A percentile compares a stretch with the other conserved stretches of the same genome.
These are phyloP conservation scores for Phthorimaea operculella DNA, from an alignment of 1,140 invertebrate genomes.

Conservation along the genomic window DNA sequence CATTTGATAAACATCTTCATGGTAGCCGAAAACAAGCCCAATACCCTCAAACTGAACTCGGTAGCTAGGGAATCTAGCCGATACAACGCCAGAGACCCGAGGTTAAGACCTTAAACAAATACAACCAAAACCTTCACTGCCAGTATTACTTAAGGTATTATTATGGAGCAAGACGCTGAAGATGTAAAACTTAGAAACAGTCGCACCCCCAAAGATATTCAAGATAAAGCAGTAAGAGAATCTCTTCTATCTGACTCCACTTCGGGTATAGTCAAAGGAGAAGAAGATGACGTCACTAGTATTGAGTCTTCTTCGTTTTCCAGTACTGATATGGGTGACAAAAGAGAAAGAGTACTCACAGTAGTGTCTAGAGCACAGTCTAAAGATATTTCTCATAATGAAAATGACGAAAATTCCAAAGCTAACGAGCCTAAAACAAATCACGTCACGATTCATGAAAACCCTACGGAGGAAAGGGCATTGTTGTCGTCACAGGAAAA, in stretches of 20 bases:
- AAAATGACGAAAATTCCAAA: slow-evolving; percentile 7
- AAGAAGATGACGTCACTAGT: slow-evolving; percentile 41
- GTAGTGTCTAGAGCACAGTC: slow-evolving; percentile 8
- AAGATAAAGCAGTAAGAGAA: slow-evolving; percentile 36
- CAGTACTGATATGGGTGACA: slow-evolving; percentile 45
- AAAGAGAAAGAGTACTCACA: slow-evolving; percentile 23
- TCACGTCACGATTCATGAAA: slow-evolving; percentile 27
- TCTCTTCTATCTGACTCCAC: slow-evolving; percentile 53
- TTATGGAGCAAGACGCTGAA: slow-evolving; percentile 41
- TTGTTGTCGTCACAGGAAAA: slow-evolving; percentile 7
- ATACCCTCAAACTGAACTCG: slow-evolving; percentile 54
- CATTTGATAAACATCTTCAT: slow-evolving; percentile 36
- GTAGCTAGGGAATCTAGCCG: slow-evolving; percentile 53
- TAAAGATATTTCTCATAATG: not conserved
- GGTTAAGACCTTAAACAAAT: slow-evolving; percentile 55
- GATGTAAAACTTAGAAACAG: slow-evolving; percentile 29
- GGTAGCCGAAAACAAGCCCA: slow-evolving; percentile 59
- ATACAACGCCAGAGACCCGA: slow-evolving; percentile 62
- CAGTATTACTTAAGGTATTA: slow-evolving; percentile 48
- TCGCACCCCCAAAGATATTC: slow-evolving; percentile 31
- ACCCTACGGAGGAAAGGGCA: slow-evolving; percentile 14
- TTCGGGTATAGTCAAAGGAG: slow-evolving; percentile 52
- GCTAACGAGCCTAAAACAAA: slow-evolving; percentile 11
- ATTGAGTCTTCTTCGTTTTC: slow-evolving; percentile 40
- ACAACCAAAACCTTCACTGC: slow-evolving; percentile 16